These are phyloP conservation scores for Smutsia temminckii DNA, from an alignment of 2,797 vertebrate genomes.

Conservation along the genomic window DNA sequence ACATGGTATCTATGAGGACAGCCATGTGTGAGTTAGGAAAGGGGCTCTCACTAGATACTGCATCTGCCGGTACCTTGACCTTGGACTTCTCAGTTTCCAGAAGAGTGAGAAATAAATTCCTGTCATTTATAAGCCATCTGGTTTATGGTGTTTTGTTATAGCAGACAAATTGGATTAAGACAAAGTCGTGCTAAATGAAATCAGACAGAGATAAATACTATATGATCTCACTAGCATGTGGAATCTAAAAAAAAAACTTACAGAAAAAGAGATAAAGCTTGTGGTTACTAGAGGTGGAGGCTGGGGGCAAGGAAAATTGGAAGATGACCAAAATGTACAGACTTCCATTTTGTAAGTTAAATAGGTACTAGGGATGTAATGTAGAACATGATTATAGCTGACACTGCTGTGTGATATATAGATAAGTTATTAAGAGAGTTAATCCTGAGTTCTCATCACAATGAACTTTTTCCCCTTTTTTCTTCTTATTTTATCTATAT, in stretches of 20 bases:
- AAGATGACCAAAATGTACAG: not conserved
- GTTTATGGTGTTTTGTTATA: not conserved
- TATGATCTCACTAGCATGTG: not conserved
- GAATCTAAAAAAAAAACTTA: not conserved
- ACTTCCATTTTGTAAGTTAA: not conserved
- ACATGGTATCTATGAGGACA: not conserved
- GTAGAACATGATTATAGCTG: not conserved
- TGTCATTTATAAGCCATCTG: not conserved
- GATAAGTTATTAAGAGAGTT: not conserved
- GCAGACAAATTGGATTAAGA: not conserved
- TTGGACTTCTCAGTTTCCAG: not conserved
- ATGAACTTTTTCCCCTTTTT: not conserved
- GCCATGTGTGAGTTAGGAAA: not conserved
- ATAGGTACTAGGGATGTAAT: not conserved
- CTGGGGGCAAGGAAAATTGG: not conserved
- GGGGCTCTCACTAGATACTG: not conserved
- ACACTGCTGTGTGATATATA: not conserved
- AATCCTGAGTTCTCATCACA: not conserved
- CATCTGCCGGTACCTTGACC: not conserved
- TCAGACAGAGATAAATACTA: not conserved
- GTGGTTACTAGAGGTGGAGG: not conserved
- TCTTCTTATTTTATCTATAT: not conserved
- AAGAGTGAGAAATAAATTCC: not conserved
- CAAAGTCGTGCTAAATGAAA: not conserved
- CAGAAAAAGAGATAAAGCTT: not conserved